Percentiles rank a stretch among this genome's conserved stretches.
Conservation (phyloP, 1,140 invertebrate species). For the Pseudoatta argentina region DNA sequence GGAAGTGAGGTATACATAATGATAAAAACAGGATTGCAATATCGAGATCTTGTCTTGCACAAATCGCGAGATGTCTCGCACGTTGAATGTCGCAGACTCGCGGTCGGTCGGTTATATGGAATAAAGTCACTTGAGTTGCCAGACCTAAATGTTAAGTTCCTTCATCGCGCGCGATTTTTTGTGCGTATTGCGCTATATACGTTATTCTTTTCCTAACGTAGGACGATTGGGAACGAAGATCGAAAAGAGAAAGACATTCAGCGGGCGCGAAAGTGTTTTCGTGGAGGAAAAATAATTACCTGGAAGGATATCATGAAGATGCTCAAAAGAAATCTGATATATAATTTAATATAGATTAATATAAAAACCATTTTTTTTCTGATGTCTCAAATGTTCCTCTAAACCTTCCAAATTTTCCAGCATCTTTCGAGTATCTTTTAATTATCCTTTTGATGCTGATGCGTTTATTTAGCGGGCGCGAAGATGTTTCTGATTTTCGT, state of each 20-base stretch:
- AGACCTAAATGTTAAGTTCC: slow-evolving; percentile 70
- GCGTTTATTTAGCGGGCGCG: background rate
- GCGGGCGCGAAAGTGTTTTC: slow-evolving; percentile 13
- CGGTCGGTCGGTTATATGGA: slow-evolving; percentile 30
- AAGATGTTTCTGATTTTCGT: background rate
- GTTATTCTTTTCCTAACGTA: slow-evolving; percentile 38
- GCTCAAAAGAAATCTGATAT: background rate
- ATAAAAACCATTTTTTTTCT: background rate
- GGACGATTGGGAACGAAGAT: background rate
- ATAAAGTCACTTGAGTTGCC: slow-evolving; percentile 48
- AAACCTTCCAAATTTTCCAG: background rate
- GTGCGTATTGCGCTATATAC: slow-evolving; percentile 43
- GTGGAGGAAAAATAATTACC: background rate
- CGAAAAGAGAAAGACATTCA: slow-evolving; percentile 50
- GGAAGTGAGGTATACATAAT: slow-evolving; percentile 38
- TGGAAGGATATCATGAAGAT: background rate
- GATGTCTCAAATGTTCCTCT: background rate
- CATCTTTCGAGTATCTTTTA: background rate
- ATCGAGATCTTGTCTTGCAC: slow-evolving; percentile 36
- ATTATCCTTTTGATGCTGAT: no score
- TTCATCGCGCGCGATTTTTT: slow-evolving; percentile 53
- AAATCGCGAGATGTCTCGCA: slow-evolving; percentile 21
- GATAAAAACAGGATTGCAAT: slow-evolving; percentile 43
- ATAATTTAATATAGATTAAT: background rate
- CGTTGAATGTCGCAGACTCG: slow-evolving; percentile 46